Evolutionary conservation across 2,888 invertebrate genomes (phyloP), one percentile per base, ranked within the genome.

Genomic region (Dynastes hyllus): DNA sequence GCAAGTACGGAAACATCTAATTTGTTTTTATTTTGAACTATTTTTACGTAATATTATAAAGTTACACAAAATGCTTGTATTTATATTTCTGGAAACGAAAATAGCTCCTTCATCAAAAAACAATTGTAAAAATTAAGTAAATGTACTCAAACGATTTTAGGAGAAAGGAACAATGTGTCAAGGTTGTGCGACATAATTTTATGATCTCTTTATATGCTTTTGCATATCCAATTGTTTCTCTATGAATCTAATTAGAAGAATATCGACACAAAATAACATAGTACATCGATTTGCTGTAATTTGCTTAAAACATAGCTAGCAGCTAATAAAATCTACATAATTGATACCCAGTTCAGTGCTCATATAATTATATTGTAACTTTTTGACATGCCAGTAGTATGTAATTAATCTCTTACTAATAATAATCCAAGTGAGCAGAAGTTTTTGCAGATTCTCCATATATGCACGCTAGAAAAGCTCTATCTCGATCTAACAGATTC

Each of bases 241-340:
- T 2, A 45, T 45, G 45, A 8, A 8, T 8, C 2, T 58, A 58
- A 22, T 58, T 58, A 22, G 55, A 58, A 55, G 55, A 51, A 58
- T 58, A 58, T 58, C 22, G 8, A 45, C 27, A 45, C 11, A 45
- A 40, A 16, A 37, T 3, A 66, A n/a, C 6, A 40, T 66, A 16
- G 22, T 22, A 66, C 4, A 69, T 53, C 69, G 11, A 69, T 69
- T 67, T 69, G 51, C 51, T 67, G 22, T 16, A 67, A 67, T 67
- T 67, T 40, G 22, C n/a, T 11, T 65, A 65, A 67, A 67, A 67
- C 9, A 16, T 50, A 50, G 22, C 22, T 32, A 50, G 50, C 22
- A 22, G 50, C 22, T 51, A 45, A 45, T 45, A 45, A 50, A 45
- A 69, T 69, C 27, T 69, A 29, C 69, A 69, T 69, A 69, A 69